phyloP scores from a whole-genome alignment of 2,888 invertebrate genomes.

The Tiliacea aurago region DNA sequence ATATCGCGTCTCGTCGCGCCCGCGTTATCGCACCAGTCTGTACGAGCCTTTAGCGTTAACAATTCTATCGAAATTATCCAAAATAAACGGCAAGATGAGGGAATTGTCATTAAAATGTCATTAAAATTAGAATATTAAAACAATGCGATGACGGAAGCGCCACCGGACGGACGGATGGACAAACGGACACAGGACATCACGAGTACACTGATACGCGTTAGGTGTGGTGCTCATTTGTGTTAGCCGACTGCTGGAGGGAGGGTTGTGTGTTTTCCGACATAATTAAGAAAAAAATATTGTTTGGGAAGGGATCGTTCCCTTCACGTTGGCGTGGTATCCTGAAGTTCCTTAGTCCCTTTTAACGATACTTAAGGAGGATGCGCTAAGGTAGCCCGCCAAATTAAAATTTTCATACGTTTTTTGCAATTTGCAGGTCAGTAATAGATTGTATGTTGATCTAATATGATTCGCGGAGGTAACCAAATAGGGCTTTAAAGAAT shows the following conservation, averaged over 20 bases:
- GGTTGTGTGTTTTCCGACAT: constrained; percentile 10
- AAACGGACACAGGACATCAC: constrained; percentile 68
- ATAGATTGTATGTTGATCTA: too few species aligned
- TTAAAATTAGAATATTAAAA: constrained; percentile 48
- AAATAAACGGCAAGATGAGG: constrained; percentile 22
- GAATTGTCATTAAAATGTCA: constrained; percentile 33
- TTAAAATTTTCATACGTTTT: too few species aligned
- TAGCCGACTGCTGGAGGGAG: constrained; percentile 7
- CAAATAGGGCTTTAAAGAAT: too few species aligned
- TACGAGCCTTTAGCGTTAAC: too few species aligned
- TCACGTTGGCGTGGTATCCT: not conserved
- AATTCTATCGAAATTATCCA: too few species aligned
- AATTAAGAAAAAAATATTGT: not conserved
- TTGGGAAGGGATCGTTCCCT: not conserved
- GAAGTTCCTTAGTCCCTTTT: not conserved
- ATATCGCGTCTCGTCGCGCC: too few species aligned
- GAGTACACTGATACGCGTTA: constrained; percentile 66
- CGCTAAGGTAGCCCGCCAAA: too few species aligned
- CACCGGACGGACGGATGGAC: constrained; percentile 54
- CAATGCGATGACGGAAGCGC: constrained; percentile 53
- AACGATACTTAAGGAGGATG: not conserved
- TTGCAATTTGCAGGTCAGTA: too few species aligned
- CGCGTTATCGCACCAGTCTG: too few species aligned
- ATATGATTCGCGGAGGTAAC: too few species aligned
- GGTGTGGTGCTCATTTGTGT: constrained; percentile 47